Evolutionary conservation across 2,888 invertebrate species (phyloP), one percentile per base, ranked within the genome.

Genomic region (Chloroclysta siterata): DNA sequence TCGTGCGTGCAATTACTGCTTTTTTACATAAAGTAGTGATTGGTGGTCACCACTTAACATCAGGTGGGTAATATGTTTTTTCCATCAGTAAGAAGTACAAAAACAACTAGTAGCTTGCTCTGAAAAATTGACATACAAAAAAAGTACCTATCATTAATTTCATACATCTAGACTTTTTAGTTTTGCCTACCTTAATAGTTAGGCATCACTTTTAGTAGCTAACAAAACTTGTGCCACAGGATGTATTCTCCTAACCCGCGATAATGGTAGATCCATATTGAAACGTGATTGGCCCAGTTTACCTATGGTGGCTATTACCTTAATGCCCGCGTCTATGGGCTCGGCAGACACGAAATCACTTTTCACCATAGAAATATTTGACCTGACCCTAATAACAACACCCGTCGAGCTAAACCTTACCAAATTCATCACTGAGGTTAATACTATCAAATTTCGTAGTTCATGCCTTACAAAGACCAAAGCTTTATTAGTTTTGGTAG

Each of bases 191-290:
- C n/a, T 29, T 29, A 33, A 33, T 33, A 33, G 7, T 33, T 1
- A 33, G 7, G 6, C 33, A 7, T 8, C 5, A 5, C 8, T 33
- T 6, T 33, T 7, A 33, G 33, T 11, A 39, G 36, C 8, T 39
- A 39, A 39, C 36, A 39, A 39, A 39, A 69, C 61, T 61, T 69
- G 67, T 44, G 61, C 36, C 36, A 29, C 74, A 13, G 55, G 59
- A n/a, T 70, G 67, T 70, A 60, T 53, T 73, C 69, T 75, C 74
- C 75, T 73, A 72, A 77, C 76, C 76, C 69, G 75, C 78, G 78
- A 82, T 89, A 90, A 89, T 89, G 79, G 84, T 79, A 76, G 77
- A 82, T 80, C 88, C 88, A 88, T 90, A 88, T 88, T 83, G 81
- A 85, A 80, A 78, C 73, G 69, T 77, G 75, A 83, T 85, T 85